phyloP scores from a whole-genome alignment of 2,797 vertebrate species.

The Ctenopoma kingsleyae region DNA sequence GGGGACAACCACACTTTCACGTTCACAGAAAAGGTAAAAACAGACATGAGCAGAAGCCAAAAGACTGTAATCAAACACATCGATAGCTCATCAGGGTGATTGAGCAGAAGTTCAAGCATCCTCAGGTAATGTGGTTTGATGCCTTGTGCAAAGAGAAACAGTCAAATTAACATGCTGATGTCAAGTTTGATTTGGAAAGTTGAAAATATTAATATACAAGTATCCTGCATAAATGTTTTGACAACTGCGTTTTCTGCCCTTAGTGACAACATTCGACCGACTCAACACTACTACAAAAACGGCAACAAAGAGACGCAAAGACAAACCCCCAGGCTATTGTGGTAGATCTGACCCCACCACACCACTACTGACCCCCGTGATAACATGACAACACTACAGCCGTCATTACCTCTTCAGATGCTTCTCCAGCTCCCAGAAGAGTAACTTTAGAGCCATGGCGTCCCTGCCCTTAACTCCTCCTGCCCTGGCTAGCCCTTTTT shows the following conservation, averaged over 20 bases:
- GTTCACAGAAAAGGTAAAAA: not conserved
- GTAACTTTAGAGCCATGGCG: conserved; percentile 73
- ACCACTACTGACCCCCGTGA: not conserved
- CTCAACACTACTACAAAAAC: conserved; percentile 3
- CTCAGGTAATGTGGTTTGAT: conserved; percentile 5
- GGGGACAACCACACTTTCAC: not conserved
- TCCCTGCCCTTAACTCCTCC: conserved; percentile 65
- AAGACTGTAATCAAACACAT: conserved; percentile 39
- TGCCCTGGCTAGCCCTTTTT: conserved; percentile 57
- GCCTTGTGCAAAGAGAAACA: not conserved
- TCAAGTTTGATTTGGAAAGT: not conserved
- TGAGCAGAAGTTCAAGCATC: conserved; percentile 4
- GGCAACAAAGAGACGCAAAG: conserved; percentile 13
- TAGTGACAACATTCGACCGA: not conserved
- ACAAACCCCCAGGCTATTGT: not conserved
- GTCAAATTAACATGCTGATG: not conserved
- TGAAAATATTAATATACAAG: not conserved
- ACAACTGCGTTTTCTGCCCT: not conserved
- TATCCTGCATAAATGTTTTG: not conserved
- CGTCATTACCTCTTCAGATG: conserved; percentile 81
- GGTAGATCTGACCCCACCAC: not conserved
- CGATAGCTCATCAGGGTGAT: not conserved
- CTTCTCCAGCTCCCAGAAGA: conserved; percentile 84
- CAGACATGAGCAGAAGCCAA: conserved; percentile 28
- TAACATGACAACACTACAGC: conserved; percentile 49